Evolutionary conservation across 2,113 vertebrate genomes (phyloP).

Genomic region (Cheirogaleus medius): DNA sequence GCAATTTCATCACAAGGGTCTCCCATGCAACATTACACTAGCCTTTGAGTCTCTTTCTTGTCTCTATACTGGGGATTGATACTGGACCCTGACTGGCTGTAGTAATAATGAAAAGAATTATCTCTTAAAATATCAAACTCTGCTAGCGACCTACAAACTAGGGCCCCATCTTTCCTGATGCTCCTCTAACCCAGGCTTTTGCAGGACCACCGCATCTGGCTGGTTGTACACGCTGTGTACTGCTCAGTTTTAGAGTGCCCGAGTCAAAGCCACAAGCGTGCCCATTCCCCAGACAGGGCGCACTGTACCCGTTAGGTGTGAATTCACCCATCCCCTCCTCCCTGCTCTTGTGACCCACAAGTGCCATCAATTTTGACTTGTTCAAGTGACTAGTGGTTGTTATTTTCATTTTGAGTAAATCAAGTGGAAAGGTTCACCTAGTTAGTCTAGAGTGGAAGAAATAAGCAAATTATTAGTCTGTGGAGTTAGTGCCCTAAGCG

Average conservation of each 20-base stretch:
- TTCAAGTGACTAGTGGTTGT: not conserved
- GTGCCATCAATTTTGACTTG: not conserved
- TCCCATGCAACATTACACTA: not conserved
- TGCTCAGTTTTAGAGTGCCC: not conserved
- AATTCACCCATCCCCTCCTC: too few relatives aligned
- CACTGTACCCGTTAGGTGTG: too few relatives aligned
- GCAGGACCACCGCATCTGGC: not conserved
- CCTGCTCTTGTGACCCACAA: not conserved
- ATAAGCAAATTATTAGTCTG: not conserved
- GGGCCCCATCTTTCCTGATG: not conserved
- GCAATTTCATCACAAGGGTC: not conserved
- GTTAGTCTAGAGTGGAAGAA: not conserved
- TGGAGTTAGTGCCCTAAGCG: not conserved
- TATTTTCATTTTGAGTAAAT: not conserved
- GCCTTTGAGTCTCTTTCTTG: not conserved
- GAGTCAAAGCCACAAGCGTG: too few relatives aligned
- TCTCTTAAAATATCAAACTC: not conserved
- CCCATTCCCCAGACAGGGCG: too few relatives aligned
- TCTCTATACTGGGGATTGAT: not conserved
- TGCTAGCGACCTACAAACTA: not conserved
- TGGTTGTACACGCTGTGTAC: accelerated
- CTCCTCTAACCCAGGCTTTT: not conserved
- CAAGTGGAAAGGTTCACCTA: not conserved
- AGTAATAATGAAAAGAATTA: not conserved
- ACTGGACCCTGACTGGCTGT: not conserved